These are phyloP conservation scores for Heliconius nattereri DNA, from an alignment of 1,140 invertebrate species.

Conservation along the genomic window DNA sequence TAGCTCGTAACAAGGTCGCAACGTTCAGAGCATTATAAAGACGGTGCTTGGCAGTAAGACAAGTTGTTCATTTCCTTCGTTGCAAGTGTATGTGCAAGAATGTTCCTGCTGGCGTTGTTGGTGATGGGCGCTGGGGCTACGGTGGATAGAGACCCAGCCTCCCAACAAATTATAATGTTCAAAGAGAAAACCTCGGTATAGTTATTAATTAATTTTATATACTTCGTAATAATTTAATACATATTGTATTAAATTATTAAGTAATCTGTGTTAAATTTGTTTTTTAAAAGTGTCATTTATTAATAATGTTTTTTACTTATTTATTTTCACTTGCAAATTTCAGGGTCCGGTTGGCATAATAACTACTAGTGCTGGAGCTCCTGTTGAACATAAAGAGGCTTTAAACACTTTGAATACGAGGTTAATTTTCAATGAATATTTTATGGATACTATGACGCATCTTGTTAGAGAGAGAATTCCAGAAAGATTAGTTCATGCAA, in stretches of 20 bases:
- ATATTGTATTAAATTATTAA: background rate
- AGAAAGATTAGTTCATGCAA: conserved; percentile 96
- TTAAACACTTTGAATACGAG: conserved; percentile 57
- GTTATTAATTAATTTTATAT: conserved; percentile 49
- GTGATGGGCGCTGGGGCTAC: conserved; percentile 25
- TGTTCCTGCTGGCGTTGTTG: conserved; percentile 32
- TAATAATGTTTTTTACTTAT: background rate
- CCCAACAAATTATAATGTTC: conserved; percentile 53
- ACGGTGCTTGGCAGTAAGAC: conserved; percentile 22
- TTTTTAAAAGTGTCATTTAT: background rate
- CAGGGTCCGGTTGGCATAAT: conserved; percentile 91
- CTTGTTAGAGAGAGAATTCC: conserved; percentile 96
- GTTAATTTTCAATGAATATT: conserved; percentile 91
- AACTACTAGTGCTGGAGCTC: conserved; percentile 90
- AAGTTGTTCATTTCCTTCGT: conserved; percentile 42
- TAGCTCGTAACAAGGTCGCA: conserved; percentile 43
- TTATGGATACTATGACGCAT: conserved; percentile 94
- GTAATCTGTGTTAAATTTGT: background rate
- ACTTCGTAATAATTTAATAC: too few relatives aligned
- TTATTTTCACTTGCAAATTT: conserved; percentile 77
- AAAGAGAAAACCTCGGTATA: conserved; percentile 65
- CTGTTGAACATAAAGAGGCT: conserved; percentile 86
- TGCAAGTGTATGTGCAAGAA: conserved; percentile 16
- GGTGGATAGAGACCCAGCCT: conserved; percentile 47
- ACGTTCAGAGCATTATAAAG: conserved; percentile 50